A percentile compares a stretch with the other conserved stretches of the same genome.
phyloP scores from a whole-genome alignment of 2,113 vertebrate genomes.

The Rhadina sibilatrix region DNA sequence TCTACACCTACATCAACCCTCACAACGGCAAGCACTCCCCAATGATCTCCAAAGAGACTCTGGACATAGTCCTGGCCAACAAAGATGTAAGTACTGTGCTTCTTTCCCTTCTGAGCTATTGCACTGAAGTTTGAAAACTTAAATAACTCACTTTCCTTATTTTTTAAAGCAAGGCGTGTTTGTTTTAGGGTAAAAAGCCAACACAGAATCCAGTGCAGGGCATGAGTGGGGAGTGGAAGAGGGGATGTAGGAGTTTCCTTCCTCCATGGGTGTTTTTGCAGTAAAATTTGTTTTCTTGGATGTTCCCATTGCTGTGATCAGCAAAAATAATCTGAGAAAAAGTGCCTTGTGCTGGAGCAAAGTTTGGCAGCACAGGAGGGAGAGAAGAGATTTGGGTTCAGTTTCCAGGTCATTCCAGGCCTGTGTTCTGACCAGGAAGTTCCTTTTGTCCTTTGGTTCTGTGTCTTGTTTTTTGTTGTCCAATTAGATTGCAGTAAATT shows the following conservation, averaged over 20 bases:
- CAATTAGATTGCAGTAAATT: neutral
- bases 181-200: neutral
- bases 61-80: constrained; percentile 87
- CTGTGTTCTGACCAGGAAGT: neutral
- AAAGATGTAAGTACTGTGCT: constrained; percentile 82
- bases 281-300: neutral
- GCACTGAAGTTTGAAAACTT: neutral
- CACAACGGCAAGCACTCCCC: constrained; percentile 88
- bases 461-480: neutral
- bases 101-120: neutral
- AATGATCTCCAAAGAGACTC: constrained; percentile 90
- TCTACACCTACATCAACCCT: constrained; percentile 90
- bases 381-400: neutral
- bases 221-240: neutral
- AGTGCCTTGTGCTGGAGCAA: neutral
- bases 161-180: neutral
- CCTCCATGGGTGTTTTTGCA: neutral
- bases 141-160: neutral
- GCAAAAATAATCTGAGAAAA: neutral
- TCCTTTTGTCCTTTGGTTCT: rapidly evolving
- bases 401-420: neutral
- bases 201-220: neutral
- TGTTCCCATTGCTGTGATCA: neutral
- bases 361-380: neutral
- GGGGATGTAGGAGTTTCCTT: neutral